These are phyloP conservation scores for Ataeniobius toweri DNA, from an alignment of 2,797 vertebrate species.

Conservation along the genomic window DNA sequence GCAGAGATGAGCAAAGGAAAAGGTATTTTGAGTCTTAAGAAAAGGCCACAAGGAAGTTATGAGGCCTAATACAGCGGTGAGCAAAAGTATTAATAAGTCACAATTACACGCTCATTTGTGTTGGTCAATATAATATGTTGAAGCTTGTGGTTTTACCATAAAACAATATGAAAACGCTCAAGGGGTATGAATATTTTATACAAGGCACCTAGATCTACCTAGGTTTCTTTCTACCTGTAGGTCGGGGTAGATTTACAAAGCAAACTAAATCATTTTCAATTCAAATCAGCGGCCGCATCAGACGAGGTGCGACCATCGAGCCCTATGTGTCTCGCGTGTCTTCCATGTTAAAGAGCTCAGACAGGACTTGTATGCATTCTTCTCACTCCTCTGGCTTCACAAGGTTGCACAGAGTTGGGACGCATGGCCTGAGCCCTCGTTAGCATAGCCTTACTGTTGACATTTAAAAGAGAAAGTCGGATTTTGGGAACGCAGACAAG, in stretches of 20 bases:
- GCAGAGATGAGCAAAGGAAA: conserved; percentile 44
- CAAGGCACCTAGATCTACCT: not conserved
- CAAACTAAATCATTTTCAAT: conserved; percentile 65
- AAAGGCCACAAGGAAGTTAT: conserved; percentile 24
- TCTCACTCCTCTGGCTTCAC: conserved; percentile 54
- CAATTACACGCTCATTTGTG: not conserved
- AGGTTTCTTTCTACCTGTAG: conserved; percentile 13
- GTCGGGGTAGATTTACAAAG: conserved; percentile 42
- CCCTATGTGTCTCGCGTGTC: conserved; percentile 19
- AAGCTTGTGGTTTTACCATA: not conserved
- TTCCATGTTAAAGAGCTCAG: conserved; percentile 55
- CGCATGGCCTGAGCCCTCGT: conserved; percentile 59
- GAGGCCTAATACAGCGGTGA: not conserved
- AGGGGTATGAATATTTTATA: too few relatives aligned
- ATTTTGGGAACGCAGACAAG: conserved; percentile 55
- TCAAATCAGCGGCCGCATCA: conserved; percentile 54
- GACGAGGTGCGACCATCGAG: conserved; percentile 9
- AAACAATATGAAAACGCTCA: not conserved
- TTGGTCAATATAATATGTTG: too few relatives aligned
- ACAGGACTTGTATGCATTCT: conserved; percentile 55
- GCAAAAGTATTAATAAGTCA: not conserved
- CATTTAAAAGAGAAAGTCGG: conserved; percentile 41
- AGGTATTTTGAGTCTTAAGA: conserved; percentile 9
- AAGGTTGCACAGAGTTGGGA: conserved; percentile 37
- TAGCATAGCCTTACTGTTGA: conserved; percentile 60